A percentile compares a stretch with the other conserved stretches of the same genome.
Evolutionary conservation across 2,888 invertebrate genomes (phyloP).

Genomic region (Ochropleura leucogaster): DNA sequence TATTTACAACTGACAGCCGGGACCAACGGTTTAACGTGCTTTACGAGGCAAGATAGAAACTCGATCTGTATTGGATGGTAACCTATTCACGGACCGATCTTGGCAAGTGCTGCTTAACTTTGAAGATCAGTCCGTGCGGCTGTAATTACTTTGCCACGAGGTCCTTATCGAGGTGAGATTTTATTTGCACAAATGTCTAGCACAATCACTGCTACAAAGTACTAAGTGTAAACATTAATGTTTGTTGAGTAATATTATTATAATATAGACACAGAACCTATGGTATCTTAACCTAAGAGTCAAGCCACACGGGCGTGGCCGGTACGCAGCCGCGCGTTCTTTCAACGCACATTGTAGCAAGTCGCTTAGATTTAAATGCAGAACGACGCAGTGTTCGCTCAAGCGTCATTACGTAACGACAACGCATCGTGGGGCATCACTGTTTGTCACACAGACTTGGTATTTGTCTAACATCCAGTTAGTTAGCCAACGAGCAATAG

Average conservation of each 20-base stretch:
- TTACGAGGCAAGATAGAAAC: background rate
- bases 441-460: background rate
- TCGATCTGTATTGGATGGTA: background rate
- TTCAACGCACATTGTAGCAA: background rate
- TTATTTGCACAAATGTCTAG: background rate
- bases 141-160: background rate
- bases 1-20: background rate
- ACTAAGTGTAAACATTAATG: slow-evolving; percentile 12
- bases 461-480: slow-evolving; percentile 1
- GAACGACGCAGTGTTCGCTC: background rate
- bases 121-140: background rate
- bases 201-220: slow-evolving; percentile 6
- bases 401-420: background rate
- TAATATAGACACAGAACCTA: slow-evolving; percentile 24
- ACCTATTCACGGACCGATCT: background rate
- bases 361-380: background rate
- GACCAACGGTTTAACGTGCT: background rate
- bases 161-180: background rate
- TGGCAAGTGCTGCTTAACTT: background rate
- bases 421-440: background rate
- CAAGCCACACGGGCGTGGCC: background rate
- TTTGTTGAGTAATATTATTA: slow-evolving; percentile 13
- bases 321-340: background rate
- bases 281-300: background rate
- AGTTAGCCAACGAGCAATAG: background rate